Evolutionary conservation across 2,113 vertebrate species (phyloP).

Genomic region (Gallinago undulata): DNA sequence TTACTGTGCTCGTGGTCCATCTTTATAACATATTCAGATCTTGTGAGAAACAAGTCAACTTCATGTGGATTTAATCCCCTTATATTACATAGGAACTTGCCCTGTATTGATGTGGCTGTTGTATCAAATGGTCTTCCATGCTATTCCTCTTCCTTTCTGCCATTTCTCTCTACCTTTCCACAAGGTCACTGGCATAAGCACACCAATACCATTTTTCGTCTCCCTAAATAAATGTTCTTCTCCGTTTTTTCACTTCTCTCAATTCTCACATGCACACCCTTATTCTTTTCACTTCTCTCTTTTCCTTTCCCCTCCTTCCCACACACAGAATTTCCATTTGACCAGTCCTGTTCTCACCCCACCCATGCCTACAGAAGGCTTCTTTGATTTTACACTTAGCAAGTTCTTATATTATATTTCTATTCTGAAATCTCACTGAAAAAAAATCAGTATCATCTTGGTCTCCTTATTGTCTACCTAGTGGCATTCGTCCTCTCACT

Average conservation of each 20-base stretch:
- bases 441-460: neutral
- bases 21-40: neutral
- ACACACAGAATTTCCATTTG: neutral
- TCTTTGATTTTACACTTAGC: neutral
- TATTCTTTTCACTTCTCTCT: neutral
- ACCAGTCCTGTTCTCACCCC: neutral
- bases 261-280: neutral
- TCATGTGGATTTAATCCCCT: neutral
- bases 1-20: neutral
- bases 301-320: neutral
- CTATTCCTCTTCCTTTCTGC: neutral
- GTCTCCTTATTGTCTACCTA: conserved; percentile 70
- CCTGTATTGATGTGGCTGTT: neutral
- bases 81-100: neutral
- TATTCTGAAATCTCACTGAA: neutral
- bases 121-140: neutral
- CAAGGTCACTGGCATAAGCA: neutral
- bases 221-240: neutral
- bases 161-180: neutral
- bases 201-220: neutral
- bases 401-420: neutral
- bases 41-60: neutral
- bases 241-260: neutral
- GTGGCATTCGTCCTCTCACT: conserved; percentile 67
- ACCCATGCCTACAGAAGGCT: neutral